phyloP scores from a whole-genome alignment of 2,113 vertebrate species.

The Oncorhynchus mykiss region DNA sequence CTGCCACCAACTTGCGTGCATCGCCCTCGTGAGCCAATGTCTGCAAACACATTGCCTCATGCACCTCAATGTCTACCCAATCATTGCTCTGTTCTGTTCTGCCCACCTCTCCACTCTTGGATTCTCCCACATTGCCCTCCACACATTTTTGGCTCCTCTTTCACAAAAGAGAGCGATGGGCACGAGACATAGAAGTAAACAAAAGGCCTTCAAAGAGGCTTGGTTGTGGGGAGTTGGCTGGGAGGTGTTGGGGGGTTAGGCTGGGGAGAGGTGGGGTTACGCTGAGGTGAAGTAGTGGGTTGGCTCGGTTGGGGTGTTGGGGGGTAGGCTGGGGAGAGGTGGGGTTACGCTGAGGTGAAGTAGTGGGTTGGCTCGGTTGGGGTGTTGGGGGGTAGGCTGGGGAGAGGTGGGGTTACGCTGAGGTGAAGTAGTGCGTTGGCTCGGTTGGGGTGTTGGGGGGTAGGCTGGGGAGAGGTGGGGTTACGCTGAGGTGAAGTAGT shows the following conservation, averaged over 20 bases:
- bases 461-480: too few species aligned
- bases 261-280: constrained; percentile 6
- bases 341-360: too few species aligned
- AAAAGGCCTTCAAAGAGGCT: constrained; percentile 70
- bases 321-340: constrained; percentile 6
- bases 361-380: too few species aligned
- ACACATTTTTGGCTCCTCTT: neutral
- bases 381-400: too few species aligned
- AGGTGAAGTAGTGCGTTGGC: too few species aligned
- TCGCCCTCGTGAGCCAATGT: too few species aligned
- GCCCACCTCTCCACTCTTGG: too few species aligned
- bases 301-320: constrained; percentile 31
- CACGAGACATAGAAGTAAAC: constrained; percentile 52
- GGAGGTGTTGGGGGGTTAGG: constrained; percentile 60
- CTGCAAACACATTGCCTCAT: neutral
- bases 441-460: too few species aligned
- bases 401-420: too few species aligned
- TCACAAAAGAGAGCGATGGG: constrained; percentile 35
- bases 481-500: too few species aligned
- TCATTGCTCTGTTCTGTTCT: neutral
- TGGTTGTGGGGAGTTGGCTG: constrained; percentile 61
- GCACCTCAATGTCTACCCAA: too few species aligned
- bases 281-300: constrained; percentile 7
- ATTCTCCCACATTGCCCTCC: neutral
- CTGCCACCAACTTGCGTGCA: too few species aligned